phyloP scores from a whole-genome alignment of 1,140 invertebrate species.

The Patella vulgata region DNA sequence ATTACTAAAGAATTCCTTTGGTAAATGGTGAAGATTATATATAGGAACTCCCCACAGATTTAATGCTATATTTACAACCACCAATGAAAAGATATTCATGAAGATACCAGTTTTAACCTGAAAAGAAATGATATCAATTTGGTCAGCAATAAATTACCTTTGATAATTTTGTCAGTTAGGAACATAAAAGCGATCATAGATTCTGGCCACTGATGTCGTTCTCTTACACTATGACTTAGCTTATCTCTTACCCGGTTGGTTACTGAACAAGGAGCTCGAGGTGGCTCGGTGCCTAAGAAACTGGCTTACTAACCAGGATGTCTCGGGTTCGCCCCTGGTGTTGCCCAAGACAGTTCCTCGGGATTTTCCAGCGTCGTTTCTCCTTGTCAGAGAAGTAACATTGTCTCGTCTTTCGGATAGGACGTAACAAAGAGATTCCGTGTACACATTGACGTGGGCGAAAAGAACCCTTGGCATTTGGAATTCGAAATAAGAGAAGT shows the following conservation, averaged over 20 bases:
- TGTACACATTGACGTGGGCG: too few species aligned
- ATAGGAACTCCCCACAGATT: slow-evolving; percentile 70
- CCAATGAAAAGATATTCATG: slow-evolving; percentile 79
- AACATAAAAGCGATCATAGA: background rate
- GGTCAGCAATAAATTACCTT: background rate
- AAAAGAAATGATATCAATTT: slow-evolving; percentile 16
- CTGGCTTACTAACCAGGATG: too few species aligned
- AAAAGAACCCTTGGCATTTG: too few species aligned
- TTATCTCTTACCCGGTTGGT: background rate
- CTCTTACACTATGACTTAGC: background rate
- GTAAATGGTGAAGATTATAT: slow-evolving; percentile 20
- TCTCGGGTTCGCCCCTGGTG: too few species aligned
- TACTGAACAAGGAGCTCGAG: background rate
- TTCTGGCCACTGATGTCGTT: background rate
- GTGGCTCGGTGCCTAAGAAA: too few species aligned
- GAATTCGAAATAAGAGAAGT: too few species aligned
- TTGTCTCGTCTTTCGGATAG: too few species aligned
- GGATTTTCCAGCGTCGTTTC: too few species aligned
- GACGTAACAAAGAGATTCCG: too few species aligned
- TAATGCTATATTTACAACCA: slow-evolving; percentile 75
- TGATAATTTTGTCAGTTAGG: background rate
- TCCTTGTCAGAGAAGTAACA: too few species aligned
- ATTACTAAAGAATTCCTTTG: slow-evolving; percentile 11
- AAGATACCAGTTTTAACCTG: slow-evolving; percentile 78
- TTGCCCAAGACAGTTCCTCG: too few species aligned